Base-by-base conservation (phyloP, 2,888 invertebrate species). In the Branchipolynoe longqiensis region DNA sequence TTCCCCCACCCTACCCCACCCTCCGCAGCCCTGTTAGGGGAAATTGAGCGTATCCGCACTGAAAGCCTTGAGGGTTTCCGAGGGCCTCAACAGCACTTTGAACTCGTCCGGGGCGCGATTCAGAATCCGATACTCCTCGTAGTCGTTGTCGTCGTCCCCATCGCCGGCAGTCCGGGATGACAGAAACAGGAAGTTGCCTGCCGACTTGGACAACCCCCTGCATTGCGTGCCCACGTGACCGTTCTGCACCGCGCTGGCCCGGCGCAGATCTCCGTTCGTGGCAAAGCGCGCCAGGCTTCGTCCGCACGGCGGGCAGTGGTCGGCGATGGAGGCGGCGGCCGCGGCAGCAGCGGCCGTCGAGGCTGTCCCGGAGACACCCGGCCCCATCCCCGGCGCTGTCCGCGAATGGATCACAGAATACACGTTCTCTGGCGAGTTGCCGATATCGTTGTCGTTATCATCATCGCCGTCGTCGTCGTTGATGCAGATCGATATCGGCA, bases 151-250 rank as follows among this genome's bases (percentile, higher is more conserved):
- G 36, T 22, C 14, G 14, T 22, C 36, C 18, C 48, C 18, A 12
- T 8, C 48, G n/a, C n/a, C n/a, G n/a, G n/a, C n/a, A n/a, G n/a
- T n/a, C 25, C 62, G 62, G 48, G 48, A 12, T 12, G 36, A 33
- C 38, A 69, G 69, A n/a, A 69, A 69, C 14, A 69, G 69, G 69
- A 69, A 69, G 38, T 69, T 69, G 38, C 69, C 69, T 14, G 69
- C 69, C 6, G 69, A 69, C 38, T 69, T 69, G 38, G 69, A 69
- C 38, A 69, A n/a, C 4, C 69, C 69, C 22, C 69, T 3, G 18
- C 69, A 69, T n/a, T 69, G 69, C 22, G 33, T 69, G 33, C 69
- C 69, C 69, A 69, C 69, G n/a, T 69, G 69, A 48, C 8, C 8
- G 48, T 48, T 48, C 48, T 18, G 8, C 8, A 48, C 18, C 22